Evolutionary conservation across 2,113 vertebrate genomes (phyloP).

Genomic region (Microcebus griseorufus): DNA sequence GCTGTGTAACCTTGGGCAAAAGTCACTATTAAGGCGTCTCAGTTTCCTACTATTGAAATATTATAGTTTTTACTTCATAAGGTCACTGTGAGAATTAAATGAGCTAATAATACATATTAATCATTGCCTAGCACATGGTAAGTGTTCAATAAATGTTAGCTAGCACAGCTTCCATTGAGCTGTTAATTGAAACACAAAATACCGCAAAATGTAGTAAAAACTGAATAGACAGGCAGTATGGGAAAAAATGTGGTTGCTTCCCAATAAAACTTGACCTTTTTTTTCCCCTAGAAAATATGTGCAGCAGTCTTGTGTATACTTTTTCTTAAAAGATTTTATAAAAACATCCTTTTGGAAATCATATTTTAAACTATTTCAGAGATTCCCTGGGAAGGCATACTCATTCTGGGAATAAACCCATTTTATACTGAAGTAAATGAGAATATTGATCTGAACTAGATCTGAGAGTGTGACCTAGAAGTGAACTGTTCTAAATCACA

Average conservation of each 20-base stretch:
- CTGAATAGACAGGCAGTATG: not conserved
- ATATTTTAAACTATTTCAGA: not conserved
- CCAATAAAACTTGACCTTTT: not conserved
- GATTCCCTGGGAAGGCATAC: not conserved
- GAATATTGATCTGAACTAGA: slow-evolving; percentile 34
- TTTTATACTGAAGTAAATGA: slow-evolving; percentile 19
- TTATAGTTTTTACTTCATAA: not conserved
- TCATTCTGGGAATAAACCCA: not conserved
- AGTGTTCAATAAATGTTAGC: not conserved
- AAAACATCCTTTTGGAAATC: not conserved
- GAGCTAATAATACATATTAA: not conserved
- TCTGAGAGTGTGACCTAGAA: not conserved
- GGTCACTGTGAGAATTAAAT: not conserved
- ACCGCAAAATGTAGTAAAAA: not conserved
- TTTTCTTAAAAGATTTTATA: slow-evolving; percentile 23
- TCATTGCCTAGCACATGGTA: not conserved
- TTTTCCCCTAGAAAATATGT: not conserved
- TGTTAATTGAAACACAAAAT: not conserved
- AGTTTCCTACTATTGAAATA: not conserved
- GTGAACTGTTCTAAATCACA: slow-evolving; percentile 4
- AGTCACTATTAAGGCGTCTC: not conserved
- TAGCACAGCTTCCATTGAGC: not conserved
- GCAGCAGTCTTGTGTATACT: not conserved
- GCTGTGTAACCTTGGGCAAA: not conserved
- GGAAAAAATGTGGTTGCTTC: not conserved